phyloP scores from a whole-genome alignment of 2,797 vertebrate species.

The Etheostoma perlongum region DNA sequence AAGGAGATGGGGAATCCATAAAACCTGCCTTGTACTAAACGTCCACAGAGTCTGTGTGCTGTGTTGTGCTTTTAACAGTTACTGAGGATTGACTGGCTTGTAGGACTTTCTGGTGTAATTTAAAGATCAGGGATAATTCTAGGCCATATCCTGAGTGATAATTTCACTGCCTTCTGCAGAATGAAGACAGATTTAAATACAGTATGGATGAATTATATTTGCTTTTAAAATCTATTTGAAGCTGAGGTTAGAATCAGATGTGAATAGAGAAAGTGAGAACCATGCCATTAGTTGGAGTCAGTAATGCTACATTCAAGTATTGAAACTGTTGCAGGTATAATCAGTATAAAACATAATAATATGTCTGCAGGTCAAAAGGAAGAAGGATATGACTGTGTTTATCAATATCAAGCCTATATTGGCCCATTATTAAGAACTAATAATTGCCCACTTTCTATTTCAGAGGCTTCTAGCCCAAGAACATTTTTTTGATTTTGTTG shows the following conservation, averaged over 20 bases:
- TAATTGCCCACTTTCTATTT: neutral
- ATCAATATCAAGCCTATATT: neutral
- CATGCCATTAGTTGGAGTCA: neutral
- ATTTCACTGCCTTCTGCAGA: neutral
- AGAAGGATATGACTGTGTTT: neutral
- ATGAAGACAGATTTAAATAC: constrained; percentile 4
- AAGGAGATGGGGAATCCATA: constrained; percentile 26
- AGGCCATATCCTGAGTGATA: constrained; percentile 8
- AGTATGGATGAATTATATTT: constrained; percentile 7
- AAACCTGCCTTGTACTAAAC: constrained; percentile 8
- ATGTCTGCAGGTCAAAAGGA: neutral
- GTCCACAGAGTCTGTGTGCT: constrained; percentile 28
- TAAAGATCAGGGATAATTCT: constrained; percentile 15
- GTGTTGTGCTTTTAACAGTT: constrained; percentile 26
- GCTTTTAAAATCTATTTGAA: constrained; percentile 1
- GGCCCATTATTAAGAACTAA: neutral
- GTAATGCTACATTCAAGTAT: neutral
- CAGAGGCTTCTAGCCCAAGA: neutral
- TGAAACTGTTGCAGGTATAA: neutral
- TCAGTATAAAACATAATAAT: neutral
- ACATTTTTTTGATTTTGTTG: neutral
- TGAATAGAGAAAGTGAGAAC: neutral
- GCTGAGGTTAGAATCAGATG: neutral
- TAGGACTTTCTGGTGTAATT: constrained; percentile 6
- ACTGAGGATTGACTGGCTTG: constrained; percentile 1